These are phyloP conservation scores for Coracias cyanogaster DNA, from an alignment of 2,797 vertebrate species.

Conservation along the genomic window DNA sequence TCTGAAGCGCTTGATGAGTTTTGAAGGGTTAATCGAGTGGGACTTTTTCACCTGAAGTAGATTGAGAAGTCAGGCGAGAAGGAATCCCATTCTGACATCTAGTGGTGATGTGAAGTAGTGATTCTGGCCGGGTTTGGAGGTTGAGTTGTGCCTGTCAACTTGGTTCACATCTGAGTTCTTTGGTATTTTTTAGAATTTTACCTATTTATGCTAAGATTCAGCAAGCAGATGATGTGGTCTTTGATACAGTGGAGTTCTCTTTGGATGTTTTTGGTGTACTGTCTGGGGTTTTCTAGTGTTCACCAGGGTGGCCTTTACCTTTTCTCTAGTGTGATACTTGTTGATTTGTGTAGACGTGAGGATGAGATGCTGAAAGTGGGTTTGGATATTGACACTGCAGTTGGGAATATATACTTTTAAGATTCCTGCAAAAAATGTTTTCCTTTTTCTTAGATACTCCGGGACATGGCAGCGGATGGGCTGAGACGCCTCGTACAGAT, in stretches of 20 bases:
- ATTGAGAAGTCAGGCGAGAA: not conserved
- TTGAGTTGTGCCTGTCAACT: not conserved
- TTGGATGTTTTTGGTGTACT: not conserved
- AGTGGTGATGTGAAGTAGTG: not conserved
- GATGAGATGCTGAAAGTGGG: not conserved
- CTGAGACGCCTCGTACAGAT: conserved; percentile 96
- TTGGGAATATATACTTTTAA: not conserved
- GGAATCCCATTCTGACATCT: not conserved
- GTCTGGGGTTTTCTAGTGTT: not conserved
- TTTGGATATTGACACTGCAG: not conserved
- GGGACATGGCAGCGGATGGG: conserved; percentile 97
- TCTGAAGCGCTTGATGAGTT: not conserved
- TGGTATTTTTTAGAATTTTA: not conserved
- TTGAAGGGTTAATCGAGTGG: not conserved
- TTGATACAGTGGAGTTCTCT: not conserved
- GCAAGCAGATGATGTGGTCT: not conserved
- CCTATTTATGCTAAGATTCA: not conserved
- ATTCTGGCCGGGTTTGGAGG: not conserved
- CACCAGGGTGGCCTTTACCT: not conserved
- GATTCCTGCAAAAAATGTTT: not conserved
- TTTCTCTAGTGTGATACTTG: not conserved
- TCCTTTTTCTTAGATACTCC: conserved; percentile 87
- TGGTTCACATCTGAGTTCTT: not conserved
- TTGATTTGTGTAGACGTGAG: not conserved
- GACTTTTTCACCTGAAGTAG: not conserved